Conservation (phyloP, 2,797 vertebrate genomes). For the Chrysocyon brachyurus region DNA sequence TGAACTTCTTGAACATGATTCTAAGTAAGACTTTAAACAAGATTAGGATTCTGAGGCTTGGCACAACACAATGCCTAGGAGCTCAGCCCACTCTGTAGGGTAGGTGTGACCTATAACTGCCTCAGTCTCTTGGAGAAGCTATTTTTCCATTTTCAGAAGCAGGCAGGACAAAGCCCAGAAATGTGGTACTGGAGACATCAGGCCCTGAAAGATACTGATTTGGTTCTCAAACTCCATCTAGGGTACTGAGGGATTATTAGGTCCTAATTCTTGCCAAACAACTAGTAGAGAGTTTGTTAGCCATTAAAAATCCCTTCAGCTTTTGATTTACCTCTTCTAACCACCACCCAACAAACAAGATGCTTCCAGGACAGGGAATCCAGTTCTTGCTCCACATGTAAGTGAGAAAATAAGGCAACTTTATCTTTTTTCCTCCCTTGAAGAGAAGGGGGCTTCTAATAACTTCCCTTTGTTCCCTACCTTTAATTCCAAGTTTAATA, state of each 20-base stretch:
- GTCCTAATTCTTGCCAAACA: background rate
- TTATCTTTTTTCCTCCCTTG: background rate
- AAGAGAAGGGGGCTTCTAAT: background rate
- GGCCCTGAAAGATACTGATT: background rate
- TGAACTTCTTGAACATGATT: background rate
- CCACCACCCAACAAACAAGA: background rate
- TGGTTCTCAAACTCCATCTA: background rate
- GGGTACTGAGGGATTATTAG: background rate
- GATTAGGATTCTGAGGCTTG: background rate
- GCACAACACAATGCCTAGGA: background rate
- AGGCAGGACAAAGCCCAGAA: background rate
- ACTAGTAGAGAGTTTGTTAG: background rate
- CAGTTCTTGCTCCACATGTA: background rate
- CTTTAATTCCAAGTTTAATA: background rate
- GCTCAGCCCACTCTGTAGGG: background rate
- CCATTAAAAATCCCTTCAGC: background rate
- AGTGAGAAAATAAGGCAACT: background rate
- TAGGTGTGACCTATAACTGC: background rate
- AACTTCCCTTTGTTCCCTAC: background rate
- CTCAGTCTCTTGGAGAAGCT: background rate
- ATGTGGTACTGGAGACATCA: background rate
- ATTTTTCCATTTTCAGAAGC: background rate
- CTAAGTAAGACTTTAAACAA: background rate
- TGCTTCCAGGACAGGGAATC: background rate
- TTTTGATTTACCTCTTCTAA: background rate